Evolutionary conservation across 2,113 vertebrate genomes (phyloP), one percentile per base, ranked within the genome.

Genomic region (Choloepus hoffmanni): DNA sequence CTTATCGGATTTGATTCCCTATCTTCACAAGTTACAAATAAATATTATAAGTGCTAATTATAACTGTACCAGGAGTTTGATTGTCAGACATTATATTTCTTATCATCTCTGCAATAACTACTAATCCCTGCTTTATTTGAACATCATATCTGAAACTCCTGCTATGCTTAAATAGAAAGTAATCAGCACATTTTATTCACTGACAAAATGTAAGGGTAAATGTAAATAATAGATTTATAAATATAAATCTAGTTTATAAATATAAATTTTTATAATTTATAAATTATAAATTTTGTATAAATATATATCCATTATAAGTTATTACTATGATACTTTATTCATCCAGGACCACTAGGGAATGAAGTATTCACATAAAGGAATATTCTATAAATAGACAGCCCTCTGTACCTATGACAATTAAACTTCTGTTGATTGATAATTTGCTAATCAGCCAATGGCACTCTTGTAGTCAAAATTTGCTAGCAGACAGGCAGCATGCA

Each of bases 21-120:
- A 26, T 67, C 13, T 62, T 81, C 30, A 85, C n/a, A 78, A 74
- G 11, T 82, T 65, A 63, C 14, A 88, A 74, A 92, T 77, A 92
- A 79, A 76, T 63, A 95, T 63, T 40, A 13, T 83, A 95, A 91
- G 19, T 13, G 45, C 13, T 55, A 82, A 92, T 93, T 92, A 40
- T 78, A n/a, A 40, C 19, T 62, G 0, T 62, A 8, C 7, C 14
- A 72, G 90, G 48, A 94, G 21, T 78, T 90, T 81, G 73, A 65
- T 73, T 53, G 2, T 81, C 36, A 94, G 36, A 88, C 67, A 82
- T 60, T 79, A 90, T 43, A 48, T 45, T 60, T 90, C 90, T 90
- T 81, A 87, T 65, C 23, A 91, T 91, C 33, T 7, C 21, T 85
- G 24, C 60, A 63, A 70, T 48, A 48, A 58, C 36, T 65, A 45